Percentiles rank a stretch among this genome's conserved stretches.
Evolutionary conservation across 2,888 invertebrate species (phyloP).

Genomic region (Zygaena filipendulae): DNA sequence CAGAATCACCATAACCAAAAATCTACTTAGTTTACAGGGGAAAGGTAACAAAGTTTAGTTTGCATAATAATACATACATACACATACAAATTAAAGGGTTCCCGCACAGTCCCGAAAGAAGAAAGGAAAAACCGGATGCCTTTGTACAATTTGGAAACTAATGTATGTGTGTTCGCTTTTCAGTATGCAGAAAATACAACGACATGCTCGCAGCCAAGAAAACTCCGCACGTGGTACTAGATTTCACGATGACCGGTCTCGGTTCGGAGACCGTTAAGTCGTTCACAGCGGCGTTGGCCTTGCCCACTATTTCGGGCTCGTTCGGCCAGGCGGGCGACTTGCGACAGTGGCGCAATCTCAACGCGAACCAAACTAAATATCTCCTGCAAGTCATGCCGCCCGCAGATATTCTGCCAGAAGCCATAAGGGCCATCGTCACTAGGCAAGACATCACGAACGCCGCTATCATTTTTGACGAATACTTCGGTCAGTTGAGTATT

Average conservation of each 20-base stretch:
- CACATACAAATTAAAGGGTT: too few relatives aligned
- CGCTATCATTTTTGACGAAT: conserved; percentile 89
- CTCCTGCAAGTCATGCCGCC: conserved; percentile 88
- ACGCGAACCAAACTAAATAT: conserved; percentile 76
- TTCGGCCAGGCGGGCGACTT: conserved; percentile 88
- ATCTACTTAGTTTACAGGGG: too few relatives aligned
- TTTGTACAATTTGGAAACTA: too few relatives aligned
- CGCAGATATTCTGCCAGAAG: conserved; percentile 85
- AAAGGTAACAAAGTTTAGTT: too few relatives aligned
- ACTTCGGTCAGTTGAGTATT: conserved; percentile 83
- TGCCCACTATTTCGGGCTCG: conserved; percentile 87
- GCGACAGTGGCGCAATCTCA: conserved; percentile 82
- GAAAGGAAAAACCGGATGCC: too few relatives aligned
- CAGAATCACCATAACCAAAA: too few relatives aligned
- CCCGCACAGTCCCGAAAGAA: too few relatives aligned
- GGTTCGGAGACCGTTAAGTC: conserved; percentile 88
- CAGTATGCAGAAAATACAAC: conserved; percentile 80
- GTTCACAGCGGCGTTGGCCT: conserved; percentile 79
- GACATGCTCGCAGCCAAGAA: conserved; percentile 71
- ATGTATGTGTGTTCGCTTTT: too few relatives aligned
- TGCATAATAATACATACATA: too few relatives aligned
- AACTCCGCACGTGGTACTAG: conserved; percentile 82
- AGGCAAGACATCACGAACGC: conserved; percentile 91
- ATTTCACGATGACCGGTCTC: conserved; percentile 83
- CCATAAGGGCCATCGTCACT: conserved; percentile 82